Evolutionary conservation across 2,888 invertebrate species (phyloP), one percentile per base, ranked within the genome.

Genomic region (Cryptocephalus moraei): DNA sequence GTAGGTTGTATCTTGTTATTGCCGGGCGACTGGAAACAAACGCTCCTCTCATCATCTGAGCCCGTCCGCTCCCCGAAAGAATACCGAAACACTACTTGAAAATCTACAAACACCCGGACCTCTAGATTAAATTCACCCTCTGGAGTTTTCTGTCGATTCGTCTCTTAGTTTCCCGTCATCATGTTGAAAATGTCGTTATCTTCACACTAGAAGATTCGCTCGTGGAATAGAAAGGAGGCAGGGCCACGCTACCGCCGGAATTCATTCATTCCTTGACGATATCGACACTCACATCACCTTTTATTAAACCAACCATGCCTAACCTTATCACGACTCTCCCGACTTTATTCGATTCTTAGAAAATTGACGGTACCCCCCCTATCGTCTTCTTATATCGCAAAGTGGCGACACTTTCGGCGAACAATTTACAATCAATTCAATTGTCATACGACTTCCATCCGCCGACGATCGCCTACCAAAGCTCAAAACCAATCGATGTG

Each of bases 81-180:
- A 70, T 70, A 70, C 69, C 65, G 65, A 69, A 69, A 69, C 66
- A 68, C 69, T 68, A 68, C 68, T 70, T 68, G 67, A 66, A 66
- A 69, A 69, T 68, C 69, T 67, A 66, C 67, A 66, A 67, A 69
- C 67, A 67, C 64, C 59, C 64, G 59, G 61, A 58, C 53, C 60
- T 60, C 64, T 61, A 66, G 68, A 69, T 69, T 69, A 69, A 69
- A 69, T 69, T 69, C 67, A 61, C 65, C 66, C 67, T 62, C 49
- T 47, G 58, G 64, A 63, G 63, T 67, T 64, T 65, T 64, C 63
- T 66, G 67, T 66, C 68, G 68, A 69, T 66, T 66, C 67, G 67
- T 67, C 68, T 66, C 62, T 65, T 66, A 66, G 65, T 65, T 65
- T 64, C 61, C 63, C 62, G 65, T 68, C 66, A 62, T 66, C 66